phyloP scores from a whole-genome alignment of 2,797 vertebrate species.

The Pteronotus mesoamericanus region DNA sequence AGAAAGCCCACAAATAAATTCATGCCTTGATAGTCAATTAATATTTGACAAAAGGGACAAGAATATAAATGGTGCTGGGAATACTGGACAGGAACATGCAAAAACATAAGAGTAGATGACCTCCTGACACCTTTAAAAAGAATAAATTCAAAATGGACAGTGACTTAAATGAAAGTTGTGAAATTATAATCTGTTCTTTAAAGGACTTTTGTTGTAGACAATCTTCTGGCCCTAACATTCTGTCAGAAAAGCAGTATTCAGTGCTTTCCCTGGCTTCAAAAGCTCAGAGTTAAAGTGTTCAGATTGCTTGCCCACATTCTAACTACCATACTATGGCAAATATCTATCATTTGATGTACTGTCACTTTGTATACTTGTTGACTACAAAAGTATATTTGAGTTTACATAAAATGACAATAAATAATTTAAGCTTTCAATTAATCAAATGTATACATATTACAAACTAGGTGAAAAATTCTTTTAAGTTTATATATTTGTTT shows the following conservation, averaged over 20 bases:
- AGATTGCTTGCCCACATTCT: background rate
- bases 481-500: background rate
- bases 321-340: background rate
- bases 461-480: background rate
- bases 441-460: background rate
- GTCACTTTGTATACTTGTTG: background rate
- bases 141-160: background rate
- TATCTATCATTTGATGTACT: background rate
- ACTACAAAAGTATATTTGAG: background rate
- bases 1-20: too few relatives aligned
- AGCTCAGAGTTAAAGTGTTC: background rate
- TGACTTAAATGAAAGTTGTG: background rate
- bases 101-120: background rate
- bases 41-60: too few relatives aligned
- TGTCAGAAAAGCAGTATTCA: background rate
- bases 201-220: background rate
- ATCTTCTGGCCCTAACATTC: background rate
- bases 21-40: too few relatives aligned
- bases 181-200: background rate
- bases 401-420: background rate
- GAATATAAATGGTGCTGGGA: background rate
- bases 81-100: background rate
- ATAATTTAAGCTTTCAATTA: background rate
- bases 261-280: background rate
- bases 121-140: background rate